These are phyloP conservation scores for Drosophila niveifrons DNA, from an alignment of 2,888 invertebrate genomes.

Conservation along the genomic window DNA sequence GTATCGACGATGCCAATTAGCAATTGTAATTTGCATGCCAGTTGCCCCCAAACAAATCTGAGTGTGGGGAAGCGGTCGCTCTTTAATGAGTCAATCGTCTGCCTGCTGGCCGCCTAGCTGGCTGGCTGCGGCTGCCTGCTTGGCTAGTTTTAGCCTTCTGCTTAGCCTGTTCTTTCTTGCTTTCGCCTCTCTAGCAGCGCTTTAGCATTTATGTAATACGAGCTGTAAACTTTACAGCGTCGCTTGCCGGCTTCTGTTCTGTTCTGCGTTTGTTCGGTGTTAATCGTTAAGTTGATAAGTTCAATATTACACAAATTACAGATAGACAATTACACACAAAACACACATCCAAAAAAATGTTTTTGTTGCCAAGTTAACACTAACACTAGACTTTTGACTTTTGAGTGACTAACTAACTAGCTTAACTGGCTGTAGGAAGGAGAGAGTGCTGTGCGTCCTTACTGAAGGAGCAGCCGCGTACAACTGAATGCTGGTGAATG, in stretches of 20 bases:
- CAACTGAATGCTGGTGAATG: constrained; percentile 81
- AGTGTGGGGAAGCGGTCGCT: constrained; percentile 12
- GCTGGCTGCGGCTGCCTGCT: background rate
- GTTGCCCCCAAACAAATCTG: constrained; percentile 15
- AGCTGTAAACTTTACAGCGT: constrained; percentile 71
- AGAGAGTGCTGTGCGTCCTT: constrained; percentile 79
- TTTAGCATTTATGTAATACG: constrained; percentile 63
- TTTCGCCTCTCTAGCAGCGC: constrained; percentile 34
- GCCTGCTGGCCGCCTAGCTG: background rate
- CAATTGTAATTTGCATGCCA: constrained; percentile 27
- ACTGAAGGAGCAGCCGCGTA: constrained; percentile 84
- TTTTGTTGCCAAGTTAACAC: constrained; percentile 14
- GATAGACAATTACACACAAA: constrained; percentile 6
- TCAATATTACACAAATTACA: constrained; percentile 17
- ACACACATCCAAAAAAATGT: constrained; percentile 7
- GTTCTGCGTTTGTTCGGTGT: background rate
- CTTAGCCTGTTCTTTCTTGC: background rate
- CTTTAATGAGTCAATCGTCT: constrained; percentile 30
- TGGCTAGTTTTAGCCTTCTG: constrained; percentile 4
- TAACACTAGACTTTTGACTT: constrained; percentile 1
- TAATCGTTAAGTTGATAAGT: constrained; percentile 14
- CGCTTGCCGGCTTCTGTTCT: constrained; percentile 31
- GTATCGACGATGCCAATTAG: constrained; percentile 34
- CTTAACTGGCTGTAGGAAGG: constrained; percentile 21
- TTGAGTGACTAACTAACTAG: constrained; percentile 6